Evolutionary conservation across 1,140 invertebrate genomes (phyloP).

Genomic region (Xylocopa sonorina): DNA sequence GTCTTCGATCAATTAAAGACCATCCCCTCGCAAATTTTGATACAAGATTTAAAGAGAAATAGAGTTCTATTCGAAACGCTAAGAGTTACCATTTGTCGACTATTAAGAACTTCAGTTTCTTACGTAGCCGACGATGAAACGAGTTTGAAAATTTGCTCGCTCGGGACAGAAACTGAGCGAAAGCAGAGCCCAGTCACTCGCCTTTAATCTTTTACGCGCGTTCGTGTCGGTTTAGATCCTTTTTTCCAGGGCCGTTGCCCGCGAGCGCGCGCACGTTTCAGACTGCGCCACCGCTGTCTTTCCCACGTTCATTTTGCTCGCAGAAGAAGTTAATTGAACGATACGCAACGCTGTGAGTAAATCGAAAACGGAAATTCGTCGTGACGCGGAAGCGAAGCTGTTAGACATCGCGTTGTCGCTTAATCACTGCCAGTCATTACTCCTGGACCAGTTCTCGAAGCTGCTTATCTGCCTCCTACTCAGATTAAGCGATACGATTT

Average conservation of each 20-base stretch:
- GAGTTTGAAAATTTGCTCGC: background rate
- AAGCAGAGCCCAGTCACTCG: constrained; percentile 18
- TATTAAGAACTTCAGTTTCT: no score
- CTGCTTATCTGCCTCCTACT: no score
- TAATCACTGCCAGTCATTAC: background rate
- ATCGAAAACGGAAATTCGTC: constrained; percentile 30
- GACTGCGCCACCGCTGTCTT: constrained; percentile 1
- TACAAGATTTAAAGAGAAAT: no score
- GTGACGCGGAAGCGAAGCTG: constrained; percentile 1
- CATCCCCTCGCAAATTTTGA: no score
- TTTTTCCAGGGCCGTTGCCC: no score
- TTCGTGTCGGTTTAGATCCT: constrained; percentile 3
- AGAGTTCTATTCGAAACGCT: no score
- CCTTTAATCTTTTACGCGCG: constrained; percentile 2
- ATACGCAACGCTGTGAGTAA: background rate
- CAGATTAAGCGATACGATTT: no score
- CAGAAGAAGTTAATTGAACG: constrained; percentile 29
- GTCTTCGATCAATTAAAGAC: no score
- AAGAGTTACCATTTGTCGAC: no score
- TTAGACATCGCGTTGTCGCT: background rate
- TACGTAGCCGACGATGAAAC: background rate
- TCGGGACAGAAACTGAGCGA: background rate
- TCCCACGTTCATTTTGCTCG: constrained; percentile 24
- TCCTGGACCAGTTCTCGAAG: background rate
- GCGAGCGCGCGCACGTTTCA: background rate